Conservation (phyloP, 2,888 invertebrate genomes). For the Bruchidius siliquastri region DNA sequence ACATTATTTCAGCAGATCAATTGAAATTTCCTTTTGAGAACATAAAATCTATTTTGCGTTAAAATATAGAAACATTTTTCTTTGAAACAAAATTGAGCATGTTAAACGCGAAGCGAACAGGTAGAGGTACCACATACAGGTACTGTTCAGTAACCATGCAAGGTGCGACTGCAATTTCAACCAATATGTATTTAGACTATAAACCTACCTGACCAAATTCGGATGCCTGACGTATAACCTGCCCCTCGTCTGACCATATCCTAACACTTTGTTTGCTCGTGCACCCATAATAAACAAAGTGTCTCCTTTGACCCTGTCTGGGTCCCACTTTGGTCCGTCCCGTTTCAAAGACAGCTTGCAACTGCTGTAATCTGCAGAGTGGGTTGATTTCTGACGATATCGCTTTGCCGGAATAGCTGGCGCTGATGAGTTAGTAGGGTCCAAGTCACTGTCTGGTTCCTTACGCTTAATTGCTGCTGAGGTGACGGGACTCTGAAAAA, state of each 20-base stretch:
- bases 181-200: too few relatives aligned
- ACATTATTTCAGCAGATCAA: too few relatives aligned
- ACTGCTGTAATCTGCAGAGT: constrained; percentile 45
- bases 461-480: constrained; percentile 54
- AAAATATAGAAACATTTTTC: too few relatives aligned
- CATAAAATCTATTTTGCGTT: too few relatives aligned
- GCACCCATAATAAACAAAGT: constrained; percentile 78
- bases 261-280: constrained; percentile 67
- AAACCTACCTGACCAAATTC: constrained; percentile 55
- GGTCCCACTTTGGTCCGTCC: constrained; percentile 69
- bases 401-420: constrained; percentile 34
- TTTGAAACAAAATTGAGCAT: too few relatives aligned
- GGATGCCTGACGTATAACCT: constrained; percentile 73
- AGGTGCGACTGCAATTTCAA: too few relatives aligned
- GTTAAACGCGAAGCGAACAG: too few relatives aligned
- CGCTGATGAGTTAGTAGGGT: constrained; percentile 50
- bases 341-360: constrained; percentile 49
- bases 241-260: constrained; percentile 70
- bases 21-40: too few relatives aligned
- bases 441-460: constrained; percentile 57
- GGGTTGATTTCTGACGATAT: constrained; percentile 29
- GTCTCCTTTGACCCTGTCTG: constrained; percentile 64
- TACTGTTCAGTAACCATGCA: too few relatives aligned
- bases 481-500: constrained; percentile 44
- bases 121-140: too few relatives aligned